Percentiles rank a stretch among this genome's conserved stretches.
These are phyloP conservation scores for Protobothrops mucrosquamatus DNA, from an alignment of 2,113 vertebrate genomes.

Conservation along the genomic window DNA sequence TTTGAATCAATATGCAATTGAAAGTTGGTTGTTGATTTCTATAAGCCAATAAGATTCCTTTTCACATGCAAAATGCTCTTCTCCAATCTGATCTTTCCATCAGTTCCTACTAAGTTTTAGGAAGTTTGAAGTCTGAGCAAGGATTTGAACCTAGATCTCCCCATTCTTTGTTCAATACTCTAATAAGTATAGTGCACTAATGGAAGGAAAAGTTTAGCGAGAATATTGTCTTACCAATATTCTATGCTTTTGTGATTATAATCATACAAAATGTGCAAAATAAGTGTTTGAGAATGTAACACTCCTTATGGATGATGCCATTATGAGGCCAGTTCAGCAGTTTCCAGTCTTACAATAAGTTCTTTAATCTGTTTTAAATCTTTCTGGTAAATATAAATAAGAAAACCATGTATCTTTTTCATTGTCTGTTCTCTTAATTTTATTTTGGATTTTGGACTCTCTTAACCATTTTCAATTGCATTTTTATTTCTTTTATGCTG, in stretches of 20 bases:
- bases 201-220: neutral
- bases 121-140: neutral
- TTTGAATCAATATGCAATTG: too few species aligned
- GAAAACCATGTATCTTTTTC: neutral
- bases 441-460: neutral
- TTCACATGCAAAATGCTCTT: too few species aligned
- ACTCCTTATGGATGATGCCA: neutral
- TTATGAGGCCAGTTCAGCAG: neutral
- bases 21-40: too few species aligned
- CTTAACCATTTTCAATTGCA: neutral
- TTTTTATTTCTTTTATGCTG: neutral
- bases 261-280: neutral
- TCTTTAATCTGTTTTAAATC: neutral
- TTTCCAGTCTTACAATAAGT: neutral
- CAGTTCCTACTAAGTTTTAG: neutral
- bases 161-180: neutral
- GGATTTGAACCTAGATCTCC: neutral
- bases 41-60: too few species aligned
- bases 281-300: neutral
- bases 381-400: neutral
- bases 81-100: too few species aligned
- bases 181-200: neutral
- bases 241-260: neutral
- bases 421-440: neutral
- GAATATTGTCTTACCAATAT: neutral